Evolutionary conservation across 30 jellyfish, hydroid and myxozoan genomes (phyloP).

Genomic region (Calvadosia cruxmelitensis): DNA sequence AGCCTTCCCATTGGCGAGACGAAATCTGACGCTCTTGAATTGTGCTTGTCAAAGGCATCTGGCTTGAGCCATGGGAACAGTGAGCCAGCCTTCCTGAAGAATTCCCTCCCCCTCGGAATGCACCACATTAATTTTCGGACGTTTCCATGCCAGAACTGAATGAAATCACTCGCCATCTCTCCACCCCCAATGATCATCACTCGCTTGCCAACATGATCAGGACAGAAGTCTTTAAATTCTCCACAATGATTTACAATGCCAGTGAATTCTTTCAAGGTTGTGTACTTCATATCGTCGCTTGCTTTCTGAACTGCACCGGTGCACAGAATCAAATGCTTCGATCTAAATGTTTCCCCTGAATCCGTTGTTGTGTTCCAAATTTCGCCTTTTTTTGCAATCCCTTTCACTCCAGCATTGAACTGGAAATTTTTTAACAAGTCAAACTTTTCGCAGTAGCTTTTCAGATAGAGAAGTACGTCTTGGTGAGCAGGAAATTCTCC

Average conservation of each 20-base stretch:
- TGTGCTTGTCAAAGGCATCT: constrained; percentile 84
- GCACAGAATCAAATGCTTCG: constrained; percentile 52
- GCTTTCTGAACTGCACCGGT: constrained; percentile 78
- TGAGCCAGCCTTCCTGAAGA: constrained; percentile 65
- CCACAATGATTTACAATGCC: constrained; percentile 75
- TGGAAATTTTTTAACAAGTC: constrained; percentile 22
- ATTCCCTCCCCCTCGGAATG: constrained; percentile 88
- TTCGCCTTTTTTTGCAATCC: constrained; percentile 11
- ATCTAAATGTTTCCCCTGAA: constrained; percentile 18
- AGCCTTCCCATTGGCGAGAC: too few species aligned
- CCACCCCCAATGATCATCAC: constrained; percentile 80
- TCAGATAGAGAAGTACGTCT: constrained; percentile 39
- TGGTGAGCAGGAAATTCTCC: constrained; percentile 82
- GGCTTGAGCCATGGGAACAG: constrained; percentile 74
- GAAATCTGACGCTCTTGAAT: too few species aligned
- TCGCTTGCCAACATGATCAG: constrained; percentile 31
- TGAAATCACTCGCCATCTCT: constrained; percentile 78
- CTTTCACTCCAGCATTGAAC: constrained; percentile 42
- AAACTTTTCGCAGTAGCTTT: constrained; percentile 26
- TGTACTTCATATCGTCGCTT: constrained; percentile 12
- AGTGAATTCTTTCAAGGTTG: constrained; percentile 27
- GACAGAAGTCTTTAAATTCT: constrained; percentile 36
- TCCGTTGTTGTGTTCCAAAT: constrained; percentile 40
- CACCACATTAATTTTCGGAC: constrained; percentile 57
- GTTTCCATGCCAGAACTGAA: constrained; percentile 53